These are phyloP conservation scores for Eurois occulta DNA, from an alignment of 2,888 invertebrate genomes.

Conservation along the genomic window DNA sequence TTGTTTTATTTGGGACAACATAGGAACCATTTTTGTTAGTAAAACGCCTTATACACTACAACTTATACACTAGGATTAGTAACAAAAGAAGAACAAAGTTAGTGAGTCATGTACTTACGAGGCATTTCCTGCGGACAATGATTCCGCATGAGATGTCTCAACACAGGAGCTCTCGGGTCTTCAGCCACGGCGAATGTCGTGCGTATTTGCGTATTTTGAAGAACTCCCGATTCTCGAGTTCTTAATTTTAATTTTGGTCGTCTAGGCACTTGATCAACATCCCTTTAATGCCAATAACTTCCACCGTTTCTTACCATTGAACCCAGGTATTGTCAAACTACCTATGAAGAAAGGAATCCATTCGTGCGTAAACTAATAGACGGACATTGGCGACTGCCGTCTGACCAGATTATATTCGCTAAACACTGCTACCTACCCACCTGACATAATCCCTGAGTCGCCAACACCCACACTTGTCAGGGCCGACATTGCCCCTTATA, in stretches of 20 bases:
- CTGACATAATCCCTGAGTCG: constrained; percentile 36
- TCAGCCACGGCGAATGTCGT: too few species aligned
- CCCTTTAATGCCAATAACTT: background rate
- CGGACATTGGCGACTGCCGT: constrained; percentile 35
- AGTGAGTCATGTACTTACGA: too few species aligned
- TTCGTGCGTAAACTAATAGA: background rate
- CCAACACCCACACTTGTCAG: constrained; percentile 29
- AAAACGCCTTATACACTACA: too few species aligned
- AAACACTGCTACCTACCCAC: constrained; percentile 37
- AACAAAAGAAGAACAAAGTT: too few species aligned
- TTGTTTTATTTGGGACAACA: too few species aligned
- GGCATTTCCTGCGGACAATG: too few species aligned
- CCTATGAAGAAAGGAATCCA: constrained; percentile 3
- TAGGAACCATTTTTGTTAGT: too few species aligned
- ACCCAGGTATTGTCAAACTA: background rate
- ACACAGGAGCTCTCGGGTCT: too few species aligned
- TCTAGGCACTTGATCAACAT: background rate
- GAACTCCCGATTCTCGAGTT: too few species aligned
- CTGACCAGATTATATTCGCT: constrained; percentile 42
- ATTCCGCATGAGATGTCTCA: too few species aligned
- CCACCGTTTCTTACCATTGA: background rate
- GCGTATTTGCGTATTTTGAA: background rate
- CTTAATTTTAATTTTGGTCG: background rate
- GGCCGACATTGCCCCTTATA: constrained; percentile 3
- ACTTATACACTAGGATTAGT: too few species aligned